Percentiles rank a stretch among this genome's conserved stretches.
Evolutionary conservation across 2,888 invertebrate genomes (phyloP).

Genomic region (Amblyteles armatorius): DNA sequence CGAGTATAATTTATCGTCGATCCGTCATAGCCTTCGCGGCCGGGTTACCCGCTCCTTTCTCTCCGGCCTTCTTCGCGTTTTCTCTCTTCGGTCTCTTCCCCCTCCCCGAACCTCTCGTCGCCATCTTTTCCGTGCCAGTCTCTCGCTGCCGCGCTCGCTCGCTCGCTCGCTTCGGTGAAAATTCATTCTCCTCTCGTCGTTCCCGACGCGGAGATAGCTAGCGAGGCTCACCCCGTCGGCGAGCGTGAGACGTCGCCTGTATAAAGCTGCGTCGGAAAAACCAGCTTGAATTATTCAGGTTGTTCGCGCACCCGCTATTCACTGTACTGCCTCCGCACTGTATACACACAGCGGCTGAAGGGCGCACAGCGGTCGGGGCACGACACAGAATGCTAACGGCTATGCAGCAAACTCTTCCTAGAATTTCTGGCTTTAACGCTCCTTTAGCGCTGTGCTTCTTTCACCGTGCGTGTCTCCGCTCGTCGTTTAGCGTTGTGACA

Average conservation of each 20-base stretch:
- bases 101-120: neutral
- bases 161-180: conserved; percentile 38
- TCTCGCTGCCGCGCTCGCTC: conserved; percentile 9
- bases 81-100: neutral
- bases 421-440: neutral
- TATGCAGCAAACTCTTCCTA: neutral
- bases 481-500: neutral
- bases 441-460: neutral
- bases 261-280: conserved; percentile 50
- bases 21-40: conserved; percentile 58
- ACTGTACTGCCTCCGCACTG: neutral
- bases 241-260: conserved; percentile 6
- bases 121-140: neutral
- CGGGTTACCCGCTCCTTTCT: neutral
- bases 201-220: conserved; percentile 32
- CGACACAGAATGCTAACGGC: neutral
- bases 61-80: conserved; percentile 1
- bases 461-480: neutral
- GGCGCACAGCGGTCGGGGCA: neutral
- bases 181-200: conserved; percentile 59
- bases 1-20: conserved; percentile 60
- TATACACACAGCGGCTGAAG: neutral
- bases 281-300: conserved; percentile 65
- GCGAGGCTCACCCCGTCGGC: conserved; percentile 13
- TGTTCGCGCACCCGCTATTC: conserved; percentile 32